Evolutionary conservation across 2,797 vertebrate species (phyloP).

Genomic region (Nothura maculosa): DNA sequence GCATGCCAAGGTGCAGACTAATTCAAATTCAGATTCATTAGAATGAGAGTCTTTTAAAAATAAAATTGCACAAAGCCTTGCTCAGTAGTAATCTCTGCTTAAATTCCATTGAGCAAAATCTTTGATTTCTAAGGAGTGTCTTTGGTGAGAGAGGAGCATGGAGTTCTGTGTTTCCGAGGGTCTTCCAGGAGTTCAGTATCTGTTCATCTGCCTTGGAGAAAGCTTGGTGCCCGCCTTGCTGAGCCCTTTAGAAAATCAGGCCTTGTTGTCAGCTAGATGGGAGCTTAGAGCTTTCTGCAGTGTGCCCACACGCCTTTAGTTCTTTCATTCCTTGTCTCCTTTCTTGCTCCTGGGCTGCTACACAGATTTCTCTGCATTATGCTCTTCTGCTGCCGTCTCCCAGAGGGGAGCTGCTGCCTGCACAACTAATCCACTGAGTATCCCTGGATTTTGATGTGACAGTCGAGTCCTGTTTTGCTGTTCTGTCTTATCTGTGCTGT

Average conservation of each 20-base stretch:
- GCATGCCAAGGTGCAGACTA: background rate
- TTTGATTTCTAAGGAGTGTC: background rate
- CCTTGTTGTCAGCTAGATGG: background rate
- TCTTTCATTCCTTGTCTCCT: background rate
- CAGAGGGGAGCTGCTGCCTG: background rate
- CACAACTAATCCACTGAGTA: background rate
- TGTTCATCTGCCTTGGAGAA: background rate
- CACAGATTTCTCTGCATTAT: background rate
- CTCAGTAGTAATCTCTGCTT: background rate
- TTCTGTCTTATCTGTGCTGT: constrained; percentile 13
- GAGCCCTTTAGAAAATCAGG: background rate
- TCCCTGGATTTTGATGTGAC: background rate
- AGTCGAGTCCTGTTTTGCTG: background rate
- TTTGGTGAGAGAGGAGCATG: background rate
- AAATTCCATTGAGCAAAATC: background rate
- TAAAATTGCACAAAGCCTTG: background rate
- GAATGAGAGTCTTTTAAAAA: background rate
- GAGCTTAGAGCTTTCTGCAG: background rate
- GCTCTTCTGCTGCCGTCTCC: background rate
- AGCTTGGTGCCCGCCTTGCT: background rate
- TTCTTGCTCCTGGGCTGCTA: background rate
- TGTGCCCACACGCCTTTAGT: background rate
- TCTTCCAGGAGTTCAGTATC: background rate
- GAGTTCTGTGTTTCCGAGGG: background rate
- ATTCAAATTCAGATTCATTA: background rate